Conservation (phyloP, 2,888 invertebrate species). For the Geotrupes spiniger region DNA sequence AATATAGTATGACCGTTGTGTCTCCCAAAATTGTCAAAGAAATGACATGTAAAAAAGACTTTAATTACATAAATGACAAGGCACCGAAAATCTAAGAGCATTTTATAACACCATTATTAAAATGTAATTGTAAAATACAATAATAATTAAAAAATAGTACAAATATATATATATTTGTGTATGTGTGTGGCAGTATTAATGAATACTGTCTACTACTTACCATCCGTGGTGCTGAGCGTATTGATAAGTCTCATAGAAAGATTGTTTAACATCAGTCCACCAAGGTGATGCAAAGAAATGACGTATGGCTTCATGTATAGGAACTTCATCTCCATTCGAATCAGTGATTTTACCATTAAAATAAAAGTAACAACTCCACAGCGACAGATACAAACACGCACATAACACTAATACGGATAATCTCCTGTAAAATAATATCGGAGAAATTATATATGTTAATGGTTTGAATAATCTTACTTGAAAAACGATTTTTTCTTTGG, state of each 20-base stretch:
- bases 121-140: too few relatives aligned
- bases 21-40: too few relatives aligned
- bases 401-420: slow-evolving; percentile 60
- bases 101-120: too few relatives aligned
- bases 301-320: slow-evolving; percentile 80
- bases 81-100: too few relatives aligned
- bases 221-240: slow-evolving; percentile 84
- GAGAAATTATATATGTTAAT: not conserved
- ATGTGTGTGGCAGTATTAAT: too few relatives aligned
- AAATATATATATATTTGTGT: too few relatives aligned
- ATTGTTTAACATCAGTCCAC: slow-evolving; percentile 80
- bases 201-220: slow-evolving; percentile 53
- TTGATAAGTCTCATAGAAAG: slow-evolving; percentile 69
- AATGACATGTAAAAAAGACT: too few relatives aligned
- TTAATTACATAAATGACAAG: too few relatives aligned
- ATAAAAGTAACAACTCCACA: slow-evolving; percentile 79
- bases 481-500: slow-evolving; percentile 45
- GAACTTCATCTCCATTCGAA: slow-evolving; percentile 75
- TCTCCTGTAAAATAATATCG: slow-evolving; percentile 51
- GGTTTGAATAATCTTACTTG: slow-evolving; percentile 6
- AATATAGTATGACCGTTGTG: too few relatives aligned
- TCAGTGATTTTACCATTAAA: slow-evolving; percentile 86
- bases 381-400: slow-evolving; percentile 63
- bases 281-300: slow-evolving; percentile 88
- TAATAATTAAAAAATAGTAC: too few relatives aligned